These are phyloP conservation scores for Oscheius sp. DNA, from an alignment of 2,888 invertebrate species.

Conservation along the genomic window DNA sequence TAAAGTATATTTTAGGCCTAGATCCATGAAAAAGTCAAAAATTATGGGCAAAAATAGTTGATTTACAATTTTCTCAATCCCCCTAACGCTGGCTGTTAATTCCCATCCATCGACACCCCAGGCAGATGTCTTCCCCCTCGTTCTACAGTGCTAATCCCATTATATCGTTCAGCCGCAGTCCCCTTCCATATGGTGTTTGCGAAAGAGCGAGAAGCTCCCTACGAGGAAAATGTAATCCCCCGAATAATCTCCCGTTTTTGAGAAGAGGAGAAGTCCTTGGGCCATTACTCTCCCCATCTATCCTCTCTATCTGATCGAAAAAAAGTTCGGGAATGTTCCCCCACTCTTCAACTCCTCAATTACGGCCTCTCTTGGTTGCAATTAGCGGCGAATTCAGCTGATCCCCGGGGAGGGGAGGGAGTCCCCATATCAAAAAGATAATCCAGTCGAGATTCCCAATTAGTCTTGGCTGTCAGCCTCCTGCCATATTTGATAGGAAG, in stretches of 20 bases:
- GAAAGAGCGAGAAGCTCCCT: background rate
- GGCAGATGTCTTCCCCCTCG: conserved; percentile 13
- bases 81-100: too few relatives aligned
- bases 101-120: too few relatives aligned
- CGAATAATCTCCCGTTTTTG: background rate
- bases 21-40: too few relatives aligned
- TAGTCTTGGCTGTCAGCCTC: too few relatives aligned
- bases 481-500: too few relatives aligned
- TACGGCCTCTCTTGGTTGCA: background rate
- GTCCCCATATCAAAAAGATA: conserved; percentile 2
- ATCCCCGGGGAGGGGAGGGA: background rate
- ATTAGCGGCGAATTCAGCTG: background rate
- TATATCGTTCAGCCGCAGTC: background rate
- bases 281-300: background rate
- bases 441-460: conserved; percentile 14
- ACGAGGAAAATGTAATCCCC: background rate
- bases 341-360: conserved; percentile 7
- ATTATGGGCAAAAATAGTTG: too few relatives aligned
- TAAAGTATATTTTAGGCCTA: too few relatives aligned
- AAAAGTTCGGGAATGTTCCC: background rate
- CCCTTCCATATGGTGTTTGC: conserved; percentile 5
- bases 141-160: conserved; percentile 23
- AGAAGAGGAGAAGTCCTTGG: background rate
- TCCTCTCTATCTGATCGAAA: conserved; percentile 13
- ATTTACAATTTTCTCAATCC: too few relatives aligned